Percentiles rank a stretch among this genome's conserved stretches.
Evolutionary conservation across 2,113 vertebrate genomes (phyloP).

Genomic region (Chlamydotis undulata): DNA sequence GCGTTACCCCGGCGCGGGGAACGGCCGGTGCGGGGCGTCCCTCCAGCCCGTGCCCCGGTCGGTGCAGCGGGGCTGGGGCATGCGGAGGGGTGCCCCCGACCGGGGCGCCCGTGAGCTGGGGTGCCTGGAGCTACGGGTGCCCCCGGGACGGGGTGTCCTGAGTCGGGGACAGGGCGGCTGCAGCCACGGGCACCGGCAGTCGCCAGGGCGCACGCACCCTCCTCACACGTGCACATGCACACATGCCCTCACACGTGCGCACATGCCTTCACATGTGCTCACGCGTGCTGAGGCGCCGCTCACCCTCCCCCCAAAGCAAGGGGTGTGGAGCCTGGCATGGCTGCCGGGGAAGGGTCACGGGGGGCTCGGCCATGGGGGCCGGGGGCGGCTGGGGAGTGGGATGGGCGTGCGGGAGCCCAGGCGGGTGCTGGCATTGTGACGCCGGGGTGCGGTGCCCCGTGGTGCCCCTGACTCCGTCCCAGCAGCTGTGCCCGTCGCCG

Average conservation of each 20-base stretch:
- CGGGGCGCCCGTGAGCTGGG: too few species aligned
- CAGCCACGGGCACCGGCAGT: fast-evolving
- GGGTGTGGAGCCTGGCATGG: too few species aligned
- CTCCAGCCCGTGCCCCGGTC: background rate
- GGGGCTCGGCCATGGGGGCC: background rate
- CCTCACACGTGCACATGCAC: background rate
- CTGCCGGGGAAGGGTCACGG: fast-evolving
- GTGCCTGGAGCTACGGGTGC: background rate
- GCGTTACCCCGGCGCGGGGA: background rate
- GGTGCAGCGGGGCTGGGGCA: background rate
- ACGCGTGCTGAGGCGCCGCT: background rate
- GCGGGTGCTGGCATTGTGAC: too few species aligned
- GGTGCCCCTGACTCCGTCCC: background rate
- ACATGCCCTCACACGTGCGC: too few species aligned
- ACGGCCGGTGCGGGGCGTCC: fast-evolving
- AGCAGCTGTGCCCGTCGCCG: background rate
- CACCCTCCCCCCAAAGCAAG: background rate
- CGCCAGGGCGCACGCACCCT: background rate
- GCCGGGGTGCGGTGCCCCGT: background rate
- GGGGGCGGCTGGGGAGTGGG: fast-evolving
- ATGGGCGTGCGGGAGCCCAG: background rate
- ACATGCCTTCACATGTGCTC: background rate
- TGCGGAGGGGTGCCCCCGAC: too few species aligned
- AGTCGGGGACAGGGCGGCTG: too few species aligned
- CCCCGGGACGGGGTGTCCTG: fast-evolving